These are phyloP conservation scores for Struthio camelus DNA, from an alignment of 2,113 vertebrate genomes.

Conservation along the genomic window DNA sequence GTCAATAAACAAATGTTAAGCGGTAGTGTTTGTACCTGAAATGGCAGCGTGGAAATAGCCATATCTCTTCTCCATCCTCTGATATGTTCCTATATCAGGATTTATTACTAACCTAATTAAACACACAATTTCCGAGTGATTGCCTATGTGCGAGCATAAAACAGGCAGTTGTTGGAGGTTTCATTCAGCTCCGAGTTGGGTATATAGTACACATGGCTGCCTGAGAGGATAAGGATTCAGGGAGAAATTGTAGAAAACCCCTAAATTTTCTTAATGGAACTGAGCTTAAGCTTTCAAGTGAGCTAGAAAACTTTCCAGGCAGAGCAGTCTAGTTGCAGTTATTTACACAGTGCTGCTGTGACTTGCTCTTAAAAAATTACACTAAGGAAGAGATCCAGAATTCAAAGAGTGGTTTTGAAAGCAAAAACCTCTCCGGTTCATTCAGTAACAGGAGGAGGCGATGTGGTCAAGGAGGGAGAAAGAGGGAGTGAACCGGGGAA, in stretches of 20 bases:
- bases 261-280: constrained; percentile 62
- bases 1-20: not conserved
- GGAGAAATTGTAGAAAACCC: constrained; percentile 49
- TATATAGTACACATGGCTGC: not conserved
- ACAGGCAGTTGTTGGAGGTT: not conserved
- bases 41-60: not conserved
- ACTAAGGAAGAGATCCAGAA: constrained; percentile 37
- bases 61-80: not conserved
- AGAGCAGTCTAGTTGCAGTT: constrained; percentile 45
- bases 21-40: not conserved
- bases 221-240: constrained; percentile 39
- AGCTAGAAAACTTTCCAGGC: constrained; percentile 42
- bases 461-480: not conserved
- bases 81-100: not conserved
- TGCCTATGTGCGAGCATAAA: constrained; percentile 16
- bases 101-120: constrained; percentile 33
- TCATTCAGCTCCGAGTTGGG: constrained; percentile 36
- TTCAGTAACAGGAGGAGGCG: not conserved
- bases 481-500: not conserved
- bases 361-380: constrained; percentile 22
- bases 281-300: constrained; percentile 16
- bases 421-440: not conserved
- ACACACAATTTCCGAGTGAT: constrained; percentile 3
- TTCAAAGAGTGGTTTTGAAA: constrained; percentile 43
- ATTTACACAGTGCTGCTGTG: constrained; percentile 55